Evolutionary conservation across 2,888 invertebrate genomes (phyloP), one percentile per base, ranked within the genome.

Genomic region (Drosophila greeni): DNA sequence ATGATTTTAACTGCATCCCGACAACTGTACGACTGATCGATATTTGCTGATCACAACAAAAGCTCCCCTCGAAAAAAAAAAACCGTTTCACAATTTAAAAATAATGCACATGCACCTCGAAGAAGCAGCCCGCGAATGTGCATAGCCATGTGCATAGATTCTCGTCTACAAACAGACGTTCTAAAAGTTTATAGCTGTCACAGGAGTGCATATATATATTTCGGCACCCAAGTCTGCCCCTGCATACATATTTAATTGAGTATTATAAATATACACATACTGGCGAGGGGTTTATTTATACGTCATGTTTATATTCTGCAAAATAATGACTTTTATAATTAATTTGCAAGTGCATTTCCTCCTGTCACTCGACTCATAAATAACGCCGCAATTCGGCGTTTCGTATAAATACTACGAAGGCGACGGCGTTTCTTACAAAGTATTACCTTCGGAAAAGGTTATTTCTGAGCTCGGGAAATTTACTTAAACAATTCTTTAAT

Each of bases 11-110:
- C 75, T 68, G 78, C 76, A 70, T 65, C 73, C 70, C 71, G 68
- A 71, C 80, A 75, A 75, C 77, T 76, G 72, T 57, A 66, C 77
- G 75, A 80, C 80, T 80, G 82, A 82, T 80, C 82, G 82, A 80
- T 82, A 80, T 80, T 80, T 70, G 69, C 82, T 74, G 80, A 82
- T 80, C 82, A 80, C 77, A 80, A 82, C 77, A 80, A 82, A 75
- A 73, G 75, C 72, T 70, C 66, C 66, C 68, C 67, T 68, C 51
- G 68, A 71, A 18, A 78, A 68, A 71, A 18, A 78, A 68, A 76
- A 70, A 57, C 66, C 70, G 68, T 70, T 73, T 65, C 66, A 71
- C 67, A 79, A 80, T 74, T 77, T 78, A 78, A 80, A 78, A 82
- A 82, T 82, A 78, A 74, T 80, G 77, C 79, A 79, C 76, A 76